These are phyloP conservation scores for Caenorhabditis briggsae DNA, from an alignment of 1,140 invertebrate species.

Conservation along the genomic window DNA sequence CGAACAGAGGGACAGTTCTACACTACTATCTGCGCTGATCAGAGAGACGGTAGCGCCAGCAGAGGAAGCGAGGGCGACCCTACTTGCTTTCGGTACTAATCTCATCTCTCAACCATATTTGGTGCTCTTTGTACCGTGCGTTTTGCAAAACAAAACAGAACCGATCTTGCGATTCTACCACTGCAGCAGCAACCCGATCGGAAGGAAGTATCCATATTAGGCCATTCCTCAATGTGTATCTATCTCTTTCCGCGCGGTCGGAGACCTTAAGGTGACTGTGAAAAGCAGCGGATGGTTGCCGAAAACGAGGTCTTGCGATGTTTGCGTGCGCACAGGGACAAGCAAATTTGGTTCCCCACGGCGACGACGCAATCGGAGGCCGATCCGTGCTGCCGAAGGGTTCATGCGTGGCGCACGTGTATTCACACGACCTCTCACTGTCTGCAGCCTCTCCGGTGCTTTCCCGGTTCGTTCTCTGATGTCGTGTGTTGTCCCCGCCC, in stretches of 20 bases:
- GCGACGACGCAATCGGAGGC: slow-evolving; percentile 50
- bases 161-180: slow-evolving; percentile 22
- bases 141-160: slow-evolving; percentile 7
- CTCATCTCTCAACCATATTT: slow-evolving; percentile 1
- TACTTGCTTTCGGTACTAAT: neutral
- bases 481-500: slow-evolving; percentile 40
- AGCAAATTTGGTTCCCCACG: slow-evolving; percentile 38
- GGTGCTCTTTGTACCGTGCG: slow-evolving; percentile 41
- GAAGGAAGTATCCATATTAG: slow-evolving; percentile 15
- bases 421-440: slow-evolving; percentile 45
- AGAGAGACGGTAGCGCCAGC: neutral
- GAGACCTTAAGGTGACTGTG: slow-evolving; percentile 5
- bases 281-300: neutral
- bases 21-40: neutral
- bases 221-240: neutral
- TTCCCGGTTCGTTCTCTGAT: slow-evolving; percentile 51
- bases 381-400: slow-evolving; percentile 9
- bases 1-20: neutral
- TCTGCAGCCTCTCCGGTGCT: slow-evolving; percentile 49
- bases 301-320: slow-evolving; percentile 53
- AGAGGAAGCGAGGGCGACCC: neutral
- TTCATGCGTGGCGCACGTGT: slow-evolving; percentile 50
- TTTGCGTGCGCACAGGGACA: slow-evolving; percentile 45
- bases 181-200: neutral
- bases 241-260: slow-evolving; percentile 23